Conservation (phyloP, 2,888 invertebrate species). For the Thecocarcelia acutangulata region DNA sequence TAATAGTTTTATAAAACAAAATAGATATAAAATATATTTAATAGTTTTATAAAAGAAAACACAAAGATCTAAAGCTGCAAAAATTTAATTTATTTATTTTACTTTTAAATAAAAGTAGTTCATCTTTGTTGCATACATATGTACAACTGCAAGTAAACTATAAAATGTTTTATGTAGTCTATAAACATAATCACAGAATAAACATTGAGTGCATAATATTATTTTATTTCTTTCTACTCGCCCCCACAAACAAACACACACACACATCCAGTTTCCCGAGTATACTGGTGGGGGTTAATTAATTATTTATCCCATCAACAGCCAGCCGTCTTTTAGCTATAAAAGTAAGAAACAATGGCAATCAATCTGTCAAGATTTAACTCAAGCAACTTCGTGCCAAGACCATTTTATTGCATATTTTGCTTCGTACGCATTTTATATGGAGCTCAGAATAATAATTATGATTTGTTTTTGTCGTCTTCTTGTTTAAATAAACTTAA, state of each 20-base stretch:
- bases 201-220: too few relatives aligned
- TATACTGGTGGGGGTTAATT: conserved; percentile 27
- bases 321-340: conserved; percentile 7
- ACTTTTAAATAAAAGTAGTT: too few relatives aligned
- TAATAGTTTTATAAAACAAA: too few relatives aligned
- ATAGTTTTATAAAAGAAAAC: too few relatives aligned
- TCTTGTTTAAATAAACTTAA: conserved; percentile 18
- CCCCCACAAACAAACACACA: not conserved
- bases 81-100: too few relatives aligned
- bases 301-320: conserved; percentile 28
- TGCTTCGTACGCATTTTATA: conserved; percentile 8
- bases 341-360: not conserved
- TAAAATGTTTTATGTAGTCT: too few relatives aligned
- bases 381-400: not conserved
- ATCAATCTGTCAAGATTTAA: conserved; percentile 36
- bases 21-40: too few relatives aligned
- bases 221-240: too few relatives aligned
- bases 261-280: not conserved
- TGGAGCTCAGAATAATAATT: conserved; percentile 27
- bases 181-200: too few relatives aligned
- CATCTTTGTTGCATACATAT: too few relatives aligned
- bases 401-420: conserved; percentile 4
- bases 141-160: too few relatives aligned
- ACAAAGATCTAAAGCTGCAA: too few relatives aligned
- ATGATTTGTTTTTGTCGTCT: conserved; percentile 20